Evolutionary conservation across 2,797 vertebrate species (phyloP), one percentile per base, ranked within the genome.

Genomic region (Xenentodon cancila): DNA sequence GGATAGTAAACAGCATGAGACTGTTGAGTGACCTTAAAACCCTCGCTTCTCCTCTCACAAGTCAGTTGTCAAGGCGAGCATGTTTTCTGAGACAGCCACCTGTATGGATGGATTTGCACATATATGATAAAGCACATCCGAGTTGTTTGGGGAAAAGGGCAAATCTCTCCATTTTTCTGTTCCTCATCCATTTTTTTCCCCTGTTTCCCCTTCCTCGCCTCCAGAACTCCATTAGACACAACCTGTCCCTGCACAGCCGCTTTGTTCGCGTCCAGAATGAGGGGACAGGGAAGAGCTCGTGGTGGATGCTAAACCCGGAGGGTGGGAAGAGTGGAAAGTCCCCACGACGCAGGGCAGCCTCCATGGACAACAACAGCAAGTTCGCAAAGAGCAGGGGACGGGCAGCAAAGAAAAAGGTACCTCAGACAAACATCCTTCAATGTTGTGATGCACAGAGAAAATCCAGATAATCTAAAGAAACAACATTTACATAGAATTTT

Each of bases 331-430:
- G 95, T 3, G 97, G 98, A 27, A 99, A 99, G 77, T 99, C 97
- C 7, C 98, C 98, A 1, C 93, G 97, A 53, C 96, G 98, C 87
- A 89, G 98, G 68, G 98, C 98, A 0, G 96, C 95, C 0, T 99
- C 98, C 70, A 99, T 99, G 98, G 98, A 99, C 93, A 99, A 99
- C 93, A 99, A 98, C 92, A 98, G 97, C 93, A 99, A 99, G 84
- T 97, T 98, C 86, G 92, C 94, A 37, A 99, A 99, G 91, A 98
- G 97, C 90, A 94, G 96, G 79, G 97, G 98, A 61, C 93, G 98
- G 75, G 98, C 98, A 3, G 96, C 98, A 19, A 99, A 99, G 94
- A 99, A 99, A 84, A 99, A 99, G 92, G 96, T 94, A 82, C 37
- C 18, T 0, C 7, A 40, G 13, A 40, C 37, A 37, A 37, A 9